Evolutionary conservation across 37 sponge, comb jelly and placozoan genomes (phyloP), one percentile per base, ranked within the genome.

Genomic region (Bolinopsis microptera): DNA sequence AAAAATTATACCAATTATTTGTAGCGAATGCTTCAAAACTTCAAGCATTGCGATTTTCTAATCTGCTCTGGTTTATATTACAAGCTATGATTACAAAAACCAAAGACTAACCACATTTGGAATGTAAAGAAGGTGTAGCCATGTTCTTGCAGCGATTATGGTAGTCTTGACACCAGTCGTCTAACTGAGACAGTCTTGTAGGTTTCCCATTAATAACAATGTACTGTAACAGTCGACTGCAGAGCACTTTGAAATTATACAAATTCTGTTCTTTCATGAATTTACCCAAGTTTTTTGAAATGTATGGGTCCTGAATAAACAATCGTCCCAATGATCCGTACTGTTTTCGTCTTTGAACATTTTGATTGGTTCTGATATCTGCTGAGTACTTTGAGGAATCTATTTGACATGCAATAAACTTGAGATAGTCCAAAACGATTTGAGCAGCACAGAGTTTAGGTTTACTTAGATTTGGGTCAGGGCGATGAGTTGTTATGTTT

Each of bases 261-360:
- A 86, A 23, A 13, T 86, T 24, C 5, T 41, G 41, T 27, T 86
- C 90, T 40, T 39, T 41, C 90, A 86, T 86, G 61, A 39, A 86
- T 86, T 23, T 86, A 3, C 90, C 90, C 0, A 86, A 30, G 35
- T 86, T 34, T 40, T 86, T 86, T 3, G 24, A 36, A 3, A 86
- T 27, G 24, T 86, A 86, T 1, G 90, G 90, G 24, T 86, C 90
- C 3, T 22, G 61, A 22, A 86, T 39, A 2, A 34, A 24, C 31
- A 86, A 30, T 27, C 35, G 32, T 26, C 90, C 90, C 35, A 2
- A 9, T 18, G 41, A 41, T 21, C 90, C 90, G 25, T 22, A 39
- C 9, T 86, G 32, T 18, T 38, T 18, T 24, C 18, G 31, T 27
- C 90, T 38, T 2, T 40, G 1, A 28, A 39, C 24, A 24, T 28